A percentile compares a stretch with the other conserved stretches of the same genome.
phyloP scores from a whole-genome alignment of 2,888 invertebrate genomes.

The Darwinula stevensoni region DNA sequence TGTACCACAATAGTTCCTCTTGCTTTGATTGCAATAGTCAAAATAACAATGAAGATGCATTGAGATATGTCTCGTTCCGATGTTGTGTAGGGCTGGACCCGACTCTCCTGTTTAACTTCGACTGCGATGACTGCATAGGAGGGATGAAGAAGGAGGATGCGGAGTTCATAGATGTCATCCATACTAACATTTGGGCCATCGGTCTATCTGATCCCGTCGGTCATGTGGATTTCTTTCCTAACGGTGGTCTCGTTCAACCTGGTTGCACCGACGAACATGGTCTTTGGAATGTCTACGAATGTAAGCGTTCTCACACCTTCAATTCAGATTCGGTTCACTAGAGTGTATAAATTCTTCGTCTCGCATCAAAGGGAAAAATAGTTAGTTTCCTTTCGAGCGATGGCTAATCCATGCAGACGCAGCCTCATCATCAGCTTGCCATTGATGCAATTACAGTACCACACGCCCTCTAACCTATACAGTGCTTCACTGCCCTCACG shows the following conservation, averaged over 20 bases:
- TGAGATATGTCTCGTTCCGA: no score
- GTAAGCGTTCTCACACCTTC: no score
- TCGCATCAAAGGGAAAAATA: background rate
- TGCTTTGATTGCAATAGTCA: no score
- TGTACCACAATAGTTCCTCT: no score
- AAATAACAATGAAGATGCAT: no score
- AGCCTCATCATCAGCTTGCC: background rate
- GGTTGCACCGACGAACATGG: background rate
- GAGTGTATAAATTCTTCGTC: background rate
- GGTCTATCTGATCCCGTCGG: background rate
- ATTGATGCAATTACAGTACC: background rate
- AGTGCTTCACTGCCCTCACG: conserved; percentile 1
- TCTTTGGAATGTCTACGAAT: background rate
- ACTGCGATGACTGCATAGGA: background rate
- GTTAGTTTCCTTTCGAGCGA: background rate
- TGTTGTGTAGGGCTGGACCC: background rate
- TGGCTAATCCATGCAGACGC: background rate
- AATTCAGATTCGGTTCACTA: no score
- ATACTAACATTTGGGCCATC: background rate
- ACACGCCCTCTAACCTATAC: no score
- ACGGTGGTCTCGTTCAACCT: background rate
- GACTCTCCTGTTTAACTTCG: background rate
- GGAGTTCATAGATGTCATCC: background rate
- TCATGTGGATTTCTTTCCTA: background rate
- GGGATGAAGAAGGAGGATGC: background rate